A percentile compares a stretch with the other conserved stretches of the same genome.
Conservation (phyloP, 2,797 vertebrate species). For the Eulemur rubriventer region DNA sequence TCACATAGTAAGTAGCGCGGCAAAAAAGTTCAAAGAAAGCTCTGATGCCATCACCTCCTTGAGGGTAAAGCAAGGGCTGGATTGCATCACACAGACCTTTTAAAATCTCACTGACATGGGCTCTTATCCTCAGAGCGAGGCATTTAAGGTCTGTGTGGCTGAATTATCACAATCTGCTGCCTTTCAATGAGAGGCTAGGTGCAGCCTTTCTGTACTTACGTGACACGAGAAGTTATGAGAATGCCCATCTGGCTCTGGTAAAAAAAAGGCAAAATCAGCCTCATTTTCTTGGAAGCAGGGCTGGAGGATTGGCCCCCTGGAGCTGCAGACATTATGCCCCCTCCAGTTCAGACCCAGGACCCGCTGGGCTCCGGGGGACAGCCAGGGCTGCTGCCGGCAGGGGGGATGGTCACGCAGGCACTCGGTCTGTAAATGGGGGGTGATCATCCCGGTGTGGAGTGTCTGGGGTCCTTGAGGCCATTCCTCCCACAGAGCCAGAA, state of each 20-base stretch:
- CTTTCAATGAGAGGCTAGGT: background rate
- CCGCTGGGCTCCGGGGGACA: background rate
- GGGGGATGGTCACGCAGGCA: background rate
- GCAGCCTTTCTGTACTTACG: background rate
- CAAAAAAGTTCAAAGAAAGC: background rate
- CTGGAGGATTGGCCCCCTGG: background rate
- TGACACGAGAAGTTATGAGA: background rate
- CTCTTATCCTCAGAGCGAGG: fast-evolving
- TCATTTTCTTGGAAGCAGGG: constrained; percentile 50
- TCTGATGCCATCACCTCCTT: background rate
- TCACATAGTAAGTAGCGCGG: background rate
- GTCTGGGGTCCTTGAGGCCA: background rate
- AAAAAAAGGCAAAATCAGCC: constrained; percentile 31
- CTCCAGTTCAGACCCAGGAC: background rate
- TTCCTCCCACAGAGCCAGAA: background rate
- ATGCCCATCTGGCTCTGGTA: background rate
- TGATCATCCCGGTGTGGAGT: background rate
- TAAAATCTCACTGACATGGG: background rate
- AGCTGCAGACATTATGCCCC: background rate
- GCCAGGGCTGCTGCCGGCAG: background rate
- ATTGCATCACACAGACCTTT: background rate
- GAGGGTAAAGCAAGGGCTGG: background rate
- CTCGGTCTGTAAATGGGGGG: background rate
- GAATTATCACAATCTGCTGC: background rate
- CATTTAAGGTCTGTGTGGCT: background rate